phyloP scores from a whole-genome alignment of 2,113 vertebrate species.

The Nematolebias whitei region DNA sequence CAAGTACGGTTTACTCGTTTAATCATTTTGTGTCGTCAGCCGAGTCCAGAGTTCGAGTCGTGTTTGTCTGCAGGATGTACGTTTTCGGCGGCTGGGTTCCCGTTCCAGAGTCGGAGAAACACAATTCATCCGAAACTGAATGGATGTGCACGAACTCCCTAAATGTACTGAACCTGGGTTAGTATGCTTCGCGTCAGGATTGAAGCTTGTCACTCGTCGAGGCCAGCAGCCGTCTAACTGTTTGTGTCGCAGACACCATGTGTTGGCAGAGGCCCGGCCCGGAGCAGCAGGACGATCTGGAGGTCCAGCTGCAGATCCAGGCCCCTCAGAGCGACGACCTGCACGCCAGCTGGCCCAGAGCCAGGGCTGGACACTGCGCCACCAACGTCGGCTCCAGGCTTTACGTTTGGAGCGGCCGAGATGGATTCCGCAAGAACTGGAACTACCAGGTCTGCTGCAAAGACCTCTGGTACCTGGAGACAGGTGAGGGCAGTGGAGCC shows the following conservation, averaged over 20 bases:
- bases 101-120: constrained; percentile 78
- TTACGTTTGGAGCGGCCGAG: constrained; percentile 96
- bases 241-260: constrained; percentile 82
- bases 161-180: constrained; percentile 89
- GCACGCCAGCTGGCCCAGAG: constrained; percentile 82
- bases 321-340: constrained; percentile 85
- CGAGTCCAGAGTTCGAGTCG: neutral
- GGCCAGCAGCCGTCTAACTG: neutral
- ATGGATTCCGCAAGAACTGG: constrained; percentile 92
- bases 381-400: constrained; percentile 89
- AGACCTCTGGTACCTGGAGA: constrained; percentile 98
- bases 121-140: constrained; percentile 81
- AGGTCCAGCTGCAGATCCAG: constrained; percentile 76
- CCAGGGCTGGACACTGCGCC: constrained; percentile 93
- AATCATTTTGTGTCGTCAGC: no score
- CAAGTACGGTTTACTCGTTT: no score
- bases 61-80: constrained; percentile 87
- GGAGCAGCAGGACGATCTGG: constrained; percentile 81
- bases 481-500: constrained; percentile 80
- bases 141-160: constrained; percentile 94
- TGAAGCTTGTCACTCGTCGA: neutral
- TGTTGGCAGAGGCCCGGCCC: constrained; percentile 86
- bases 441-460: constrained; percentile 98
- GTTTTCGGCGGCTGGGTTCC: constrained; percentile 97
- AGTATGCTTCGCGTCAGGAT: constrained; percentile 53